Evolutionary conservation across 1,140 invertebrate species (phyloP), one percentile per base, ranked within the genome.

Genomic region (Drosophila kohkoa): DNA sequence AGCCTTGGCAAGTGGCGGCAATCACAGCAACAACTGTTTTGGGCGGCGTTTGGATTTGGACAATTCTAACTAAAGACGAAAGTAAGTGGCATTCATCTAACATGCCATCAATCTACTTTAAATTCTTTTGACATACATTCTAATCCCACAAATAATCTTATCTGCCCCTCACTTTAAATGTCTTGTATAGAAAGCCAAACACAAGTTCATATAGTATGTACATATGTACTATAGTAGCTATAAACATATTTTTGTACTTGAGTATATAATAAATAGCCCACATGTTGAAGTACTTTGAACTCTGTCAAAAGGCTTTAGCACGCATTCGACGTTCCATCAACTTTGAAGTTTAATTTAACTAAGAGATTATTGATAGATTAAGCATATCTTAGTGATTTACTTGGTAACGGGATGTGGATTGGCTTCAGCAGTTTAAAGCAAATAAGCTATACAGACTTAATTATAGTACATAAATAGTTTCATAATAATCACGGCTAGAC

Each of bases 1-100:
- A 96, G 91, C 95, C 96, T 79, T 96, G 96, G 95, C 94, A 96
- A 93, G 95, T 97, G 72, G 95, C 95, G 1, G 94, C 95, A 5
- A 94, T 96, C 79, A 96, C 96, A 15, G 95, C 95, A n/a, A 94
- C 95, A 16, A 94, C 95, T 8, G 94, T 96, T 1, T 91, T 96
- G 1, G 93, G 94, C 2, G 86, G 94, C 28, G 93, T 97, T 3
- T 96, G 95, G 94, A 79, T 96, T 1, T 96, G 95, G 92, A 95
- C 96, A 67, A 95, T 96, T 69, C 91, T 96, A 15, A 95, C 95
- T 92, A 94, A 95, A 75, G 94, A 95, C 91, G 96, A 97, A 93
- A 94, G 96, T 96, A 93, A 94, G 94, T 25, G 41, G 11, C 55
- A 35, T 16, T n/a, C 4, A 32, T 32, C 20, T 25, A 25, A 0